Evolutionary conservation across 2,888 invertebrate species (phyloP), one percentile per base, ranked within the genome.

Genomic region (Aradus depressus): DNA sequence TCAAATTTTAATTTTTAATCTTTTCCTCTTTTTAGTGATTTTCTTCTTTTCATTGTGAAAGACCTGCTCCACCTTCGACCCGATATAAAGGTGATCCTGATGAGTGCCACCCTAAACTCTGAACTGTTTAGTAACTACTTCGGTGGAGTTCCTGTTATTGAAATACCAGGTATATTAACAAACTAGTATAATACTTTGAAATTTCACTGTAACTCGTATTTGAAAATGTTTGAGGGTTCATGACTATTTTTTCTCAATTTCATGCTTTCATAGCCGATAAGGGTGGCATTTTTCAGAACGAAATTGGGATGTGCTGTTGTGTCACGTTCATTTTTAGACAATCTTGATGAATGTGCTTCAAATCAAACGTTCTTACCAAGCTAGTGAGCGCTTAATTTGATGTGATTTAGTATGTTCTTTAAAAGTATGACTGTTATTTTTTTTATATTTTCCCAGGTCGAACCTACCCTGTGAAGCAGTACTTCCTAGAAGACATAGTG

Each of bases 81-180:
- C 41, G 81, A 90, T 63, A 68, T 93, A 45, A 87, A 83, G 61
- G 72, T 95, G 1, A 79, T 95, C 62, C 72, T 95, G 4, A 95
- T 95, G 93, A 92, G 91, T 64, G 95, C 95, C 2, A 90, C 92
- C 0, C 67, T 95, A 61, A 92, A 93, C 66, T 81, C 87, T 1
- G 76, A 82, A 26, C 68, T 89, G 50, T 95, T 95, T 65, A 81
- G 85, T 2, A 70, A 79, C 39, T 95, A 95, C 67, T 95, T 93
- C 66, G 75, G 74, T 28, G 75, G 76, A 32, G 80, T 84, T 52
- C 89, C 90, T 2, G 73, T 88, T 38, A 69, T 92, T 54, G 78
- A 83, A 63, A 86, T 88, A 61, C 85, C 89, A 44, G 91, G 82
- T 70, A 62, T 62, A 18, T 54, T 45, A 50, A n/a, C n/a, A n/a